Evolutionary conservation across 2,888 invertebrate genomes (phyloP), one percentile per base, ranked within the genome.

Genomic region (Polydrusus pterygomalis): DNA sequence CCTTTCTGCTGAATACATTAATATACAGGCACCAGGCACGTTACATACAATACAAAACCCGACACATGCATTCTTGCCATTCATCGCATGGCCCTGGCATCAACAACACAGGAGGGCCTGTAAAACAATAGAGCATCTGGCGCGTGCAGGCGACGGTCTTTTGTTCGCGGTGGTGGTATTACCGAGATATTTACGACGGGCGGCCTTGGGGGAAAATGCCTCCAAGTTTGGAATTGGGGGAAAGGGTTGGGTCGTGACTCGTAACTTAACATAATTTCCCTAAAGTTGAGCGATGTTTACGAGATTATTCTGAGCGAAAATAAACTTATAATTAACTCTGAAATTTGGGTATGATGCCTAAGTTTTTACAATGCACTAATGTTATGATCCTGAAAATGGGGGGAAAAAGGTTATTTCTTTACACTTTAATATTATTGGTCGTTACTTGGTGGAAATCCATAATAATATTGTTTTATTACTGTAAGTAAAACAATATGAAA

Each of bases 1-100:
- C 71, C 71, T 45, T 71, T 71, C 71, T 71, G 45, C 70, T 60
- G 70, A 70, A 70, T 70, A 70, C 51, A 70, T 71, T 64, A 71
- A 43, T 64, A 64, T 64, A 71, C 64, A 64, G 34, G 58, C 54
- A 51, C 56, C 64, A 64, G 34, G 58, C 54, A 51, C 56, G 68
- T 69, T 69, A 69, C 68, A 43, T 69, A 69, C 38, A 65, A 67
- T 40, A 58, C 58, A 51, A 51, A 54, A 71, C 64, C 51, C 62
- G 56, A 68, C 58, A 69, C 58, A 69, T 56, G 47, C 70, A 56
- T 69, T 43, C 58, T 58, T 25, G 58, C 15, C 51, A 40, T 69
- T 56, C 56, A 40, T 51, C 51, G 67, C 67, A 38, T 54, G 54
- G 67, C 54, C 51, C 51, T 67, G 47, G 34, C 49, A 64, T 49